phyloP scores from a whole-genome alignment of 2,797 vertebrate species.

The Amblyraja radiata region DNA sequence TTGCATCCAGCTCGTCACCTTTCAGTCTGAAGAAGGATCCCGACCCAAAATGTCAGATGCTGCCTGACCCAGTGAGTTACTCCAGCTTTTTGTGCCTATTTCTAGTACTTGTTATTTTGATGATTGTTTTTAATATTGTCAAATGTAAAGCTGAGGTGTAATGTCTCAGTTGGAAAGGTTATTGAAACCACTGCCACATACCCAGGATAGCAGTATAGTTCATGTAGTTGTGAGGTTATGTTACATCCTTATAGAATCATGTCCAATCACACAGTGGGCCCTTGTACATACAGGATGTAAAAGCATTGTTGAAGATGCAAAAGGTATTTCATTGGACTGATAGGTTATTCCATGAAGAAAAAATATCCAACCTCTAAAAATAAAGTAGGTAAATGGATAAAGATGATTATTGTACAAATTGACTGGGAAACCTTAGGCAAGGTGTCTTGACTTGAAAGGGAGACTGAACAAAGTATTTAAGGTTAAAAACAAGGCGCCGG shows the following conservation, averaged over 20 bases:
- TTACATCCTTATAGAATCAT: background rate
- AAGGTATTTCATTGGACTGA: background rate
- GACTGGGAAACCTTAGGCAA: background rate
- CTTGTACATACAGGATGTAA: background rate
- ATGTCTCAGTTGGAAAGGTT: background rate
- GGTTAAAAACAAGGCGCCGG: too few relatives aligned
- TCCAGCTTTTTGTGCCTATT: too few relatives aligned
- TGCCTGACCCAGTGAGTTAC: too few relatives aligned
- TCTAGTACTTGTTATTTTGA: too few relatives aligned
- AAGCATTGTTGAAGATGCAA: background rate
- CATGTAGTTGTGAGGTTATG: background rate
- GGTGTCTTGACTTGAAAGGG: background rate
- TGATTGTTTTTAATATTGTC: background rate
- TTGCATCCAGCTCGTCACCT: too few relatives aligned
- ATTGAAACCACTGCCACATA: background rate
- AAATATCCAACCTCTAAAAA: background rate
- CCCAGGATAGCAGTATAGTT: background rate
- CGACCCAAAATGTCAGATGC: too few relatives aligned
- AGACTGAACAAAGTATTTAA: background rate
- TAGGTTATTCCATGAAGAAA: background rate
- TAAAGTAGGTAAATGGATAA: background rate
- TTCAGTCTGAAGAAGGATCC: too few relatives aligned
- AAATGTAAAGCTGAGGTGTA: background rate
- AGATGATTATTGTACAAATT: background rate
- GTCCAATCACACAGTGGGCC: background rate